phyloP scores from a whole-genome alignment of 2,797 vertebrate genomes.

The Alosa sapidissima region DNA sequence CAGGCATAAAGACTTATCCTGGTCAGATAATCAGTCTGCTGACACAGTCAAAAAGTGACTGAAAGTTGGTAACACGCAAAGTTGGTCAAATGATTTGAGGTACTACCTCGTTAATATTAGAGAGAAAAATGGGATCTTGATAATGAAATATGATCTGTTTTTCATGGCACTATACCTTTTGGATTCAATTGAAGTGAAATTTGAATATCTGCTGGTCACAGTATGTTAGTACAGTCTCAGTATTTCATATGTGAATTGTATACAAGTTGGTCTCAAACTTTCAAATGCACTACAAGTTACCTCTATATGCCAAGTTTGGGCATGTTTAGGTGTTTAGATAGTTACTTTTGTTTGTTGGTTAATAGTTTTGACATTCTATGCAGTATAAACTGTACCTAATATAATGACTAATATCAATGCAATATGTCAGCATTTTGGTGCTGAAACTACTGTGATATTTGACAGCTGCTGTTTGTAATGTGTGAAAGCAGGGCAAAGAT shows the following conservation, averaged over 20 bases:
- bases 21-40: not conserved
- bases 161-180: not conserved
- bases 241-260: not conserved
- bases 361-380: not conserved
- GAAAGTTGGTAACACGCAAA: not conserved
- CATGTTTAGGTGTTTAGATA: not conserved
- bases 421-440: not conserved
- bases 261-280: not conserved
- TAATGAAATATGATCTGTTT: not conserved
- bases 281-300: not conserved
- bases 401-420: slow-evolving; percentile 2
- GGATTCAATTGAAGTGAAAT: not conserved
- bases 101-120: not conserved
- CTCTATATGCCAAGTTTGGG: not conserved
- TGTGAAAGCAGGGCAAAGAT: not conserved
- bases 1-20: not conserved
- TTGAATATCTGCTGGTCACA: not conserved
- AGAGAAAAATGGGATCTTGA: not conserved
- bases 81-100: not conserved
- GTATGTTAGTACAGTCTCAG: not conserved
- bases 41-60: too few relatives aligned
- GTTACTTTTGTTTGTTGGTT: not conserved
- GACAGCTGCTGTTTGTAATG: not conserved
- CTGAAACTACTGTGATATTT: slow-evolving; percentile 8
- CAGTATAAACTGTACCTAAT: not conserved